Percentiles rank a stretch among this genome's conserved stretches.
Evolutionary conservation across 2,888 invertebrate species (phyloP).

Genomic region (Tridacna gigas): DNA sequence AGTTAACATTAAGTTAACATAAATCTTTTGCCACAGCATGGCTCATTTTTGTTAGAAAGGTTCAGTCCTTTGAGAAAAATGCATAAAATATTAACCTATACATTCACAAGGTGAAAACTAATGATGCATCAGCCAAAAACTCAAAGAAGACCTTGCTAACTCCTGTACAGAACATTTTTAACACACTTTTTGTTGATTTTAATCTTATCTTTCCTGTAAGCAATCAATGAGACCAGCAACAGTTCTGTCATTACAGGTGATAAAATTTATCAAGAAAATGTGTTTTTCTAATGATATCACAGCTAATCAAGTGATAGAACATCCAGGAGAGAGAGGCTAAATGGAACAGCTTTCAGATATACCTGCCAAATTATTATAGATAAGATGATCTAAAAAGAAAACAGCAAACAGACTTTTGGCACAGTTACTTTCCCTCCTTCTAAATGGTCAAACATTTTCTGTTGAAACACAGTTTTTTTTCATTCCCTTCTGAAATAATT

Average conservation of each 20-base stretch:
- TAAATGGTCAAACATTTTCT: too few species aligned
- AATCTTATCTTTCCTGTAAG: neutral
- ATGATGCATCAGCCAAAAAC: neutral
- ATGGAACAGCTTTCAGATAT: neutral
- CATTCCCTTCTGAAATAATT: too few species aligned
- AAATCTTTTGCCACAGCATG: too few species aligned
- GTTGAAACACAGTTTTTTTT: too few species aligned
- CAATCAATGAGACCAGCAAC: conserved; percentile 15
- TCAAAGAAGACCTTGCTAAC: too few species aligned
- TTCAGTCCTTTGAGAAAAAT: neutral
- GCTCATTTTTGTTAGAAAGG: neutral
- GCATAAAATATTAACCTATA: neutral
- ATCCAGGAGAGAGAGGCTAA: conserved; percentile 8
- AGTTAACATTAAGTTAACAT: too few species aligned
- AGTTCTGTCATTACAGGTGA: conserved; percentile 16
- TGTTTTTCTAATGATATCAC: conserved; percentile 20
- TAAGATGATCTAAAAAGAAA: neutral
- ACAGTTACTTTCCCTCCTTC: too few species aligned
- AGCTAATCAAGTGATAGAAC: neutral
- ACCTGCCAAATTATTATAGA: conserved; percentile 19
- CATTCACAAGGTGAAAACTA: neutral
- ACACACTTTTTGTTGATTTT: too few species aligned
- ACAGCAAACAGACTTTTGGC: too few species aligned
- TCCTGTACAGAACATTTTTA: too few species aligned
- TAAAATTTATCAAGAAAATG: conserved; percentile 17